Evolutionary conservation across 2,113 vertebrate species (phyloP).

Genomic region (Ciconia stormi): DNA sequence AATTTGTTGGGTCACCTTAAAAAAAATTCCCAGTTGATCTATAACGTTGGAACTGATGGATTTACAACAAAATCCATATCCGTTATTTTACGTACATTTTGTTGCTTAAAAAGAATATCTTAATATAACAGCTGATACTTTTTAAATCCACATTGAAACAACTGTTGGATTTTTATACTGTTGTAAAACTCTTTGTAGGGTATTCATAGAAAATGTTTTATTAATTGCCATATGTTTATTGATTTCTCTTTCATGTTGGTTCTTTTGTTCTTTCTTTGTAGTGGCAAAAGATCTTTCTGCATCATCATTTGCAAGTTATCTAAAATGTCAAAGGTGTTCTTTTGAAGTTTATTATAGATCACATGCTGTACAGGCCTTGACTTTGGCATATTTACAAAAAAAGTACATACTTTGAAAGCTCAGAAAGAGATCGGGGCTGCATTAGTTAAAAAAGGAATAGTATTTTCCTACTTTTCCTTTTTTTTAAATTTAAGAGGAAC

Average conservation of each 20-base stretch:
- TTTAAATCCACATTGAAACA: conserved; percentile 85
- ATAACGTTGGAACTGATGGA: conserved; percentile 68
- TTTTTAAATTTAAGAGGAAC: conserved; percentile 45
- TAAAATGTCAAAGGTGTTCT: conserved; percentile 98
- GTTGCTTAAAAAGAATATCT: conserved; percentile 76
- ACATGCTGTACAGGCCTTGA: conserved; percentile 87
- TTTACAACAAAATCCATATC: conserved; percentile 77
- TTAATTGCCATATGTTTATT: conserved; percentile 99
- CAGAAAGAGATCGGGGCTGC: conserved; percentile 66
- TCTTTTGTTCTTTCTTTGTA: conserved; percentile 99
- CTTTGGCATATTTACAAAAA: conserved; percentile 82
- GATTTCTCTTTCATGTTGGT: conserved; percentile 99
- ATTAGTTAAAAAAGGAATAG: conserved; percentile 72
- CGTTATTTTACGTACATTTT: conserved; percentile 75
- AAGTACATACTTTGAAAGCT: conserved; percentile 74
- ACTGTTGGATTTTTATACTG: conserved; percentile 86
- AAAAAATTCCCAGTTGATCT: conserved; percentile 35
- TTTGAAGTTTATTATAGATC: conserved; percentile 96
- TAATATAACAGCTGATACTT: conserved; percentile 84
- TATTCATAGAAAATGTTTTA: conserved; percentile 98
- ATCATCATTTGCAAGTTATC: conserved; percentile 98
- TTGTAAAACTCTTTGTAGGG: conserved; percentile 92
- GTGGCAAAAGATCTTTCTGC: conserved; percentile 98
- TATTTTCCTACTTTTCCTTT: not conserved
- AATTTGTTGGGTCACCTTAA: conserved; percentile 50